These are phyloP conservation scores for Caenorhabditis latens DNA, from an alignment of 1,140 invertebrate species.

Conservation along the genomic window DNA sequence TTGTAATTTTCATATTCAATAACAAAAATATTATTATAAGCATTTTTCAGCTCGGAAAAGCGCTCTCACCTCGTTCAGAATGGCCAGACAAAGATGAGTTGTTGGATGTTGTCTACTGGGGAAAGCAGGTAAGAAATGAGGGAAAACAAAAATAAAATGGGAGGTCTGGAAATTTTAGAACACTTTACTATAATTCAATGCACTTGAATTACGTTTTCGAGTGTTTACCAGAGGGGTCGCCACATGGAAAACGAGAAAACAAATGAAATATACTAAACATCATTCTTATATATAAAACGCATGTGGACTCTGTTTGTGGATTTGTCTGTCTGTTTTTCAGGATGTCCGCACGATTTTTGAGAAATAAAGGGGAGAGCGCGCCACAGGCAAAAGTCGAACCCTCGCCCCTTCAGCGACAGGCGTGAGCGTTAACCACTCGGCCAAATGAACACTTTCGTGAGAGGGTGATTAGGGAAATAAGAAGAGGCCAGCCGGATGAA, in stretches of 20 bases:
- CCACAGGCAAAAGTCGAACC: too few relatives aligned
- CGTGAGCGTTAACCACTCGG: too few relatives aligned
- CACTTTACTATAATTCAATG: neutral
- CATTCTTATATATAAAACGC: too few relatives aligned
- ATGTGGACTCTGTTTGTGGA: too few relatives aligned
- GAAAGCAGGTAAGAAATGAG: constrained; percentile 67
- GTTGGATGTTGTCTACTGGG: constrained; percentile 76
- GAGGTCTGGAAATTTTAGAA: neutral
- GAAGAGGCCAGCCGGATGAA: too few relatives aligned
- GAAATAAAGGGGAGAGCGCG: too few relatives aligned
- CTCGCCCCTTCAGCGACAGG: too few relatives aligned
- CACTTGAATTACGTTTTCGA: neutral
- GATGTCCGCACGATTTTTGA: too few relatives aligned
- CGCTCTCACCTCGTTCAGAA: constrained; percentile 63
- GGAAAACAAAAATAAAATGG: constrained; percentile 10
- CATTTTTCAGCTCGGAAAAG: constrained; percentile 70
- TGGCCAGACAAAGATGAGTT: constrained; percentile 76
- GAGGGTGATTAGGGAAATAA: too few relatives aligned
- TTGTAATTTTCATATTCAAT: neutral
- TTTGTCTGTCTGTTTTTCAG: too few relatives aligned
- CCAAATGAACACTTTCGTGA: too few relatives aligned
- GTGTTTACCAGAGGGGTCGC: too few relatives aligned
- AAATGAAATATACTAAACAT: neutral
- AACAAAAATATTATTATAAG: neutral
- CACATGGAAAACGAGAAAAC: neutral